Percentiles rank a stretch among this genome's conserved stretches.
Conservation (phyloP, 2,888 invertebrate species). For the Aelia acuminata region DNA sequence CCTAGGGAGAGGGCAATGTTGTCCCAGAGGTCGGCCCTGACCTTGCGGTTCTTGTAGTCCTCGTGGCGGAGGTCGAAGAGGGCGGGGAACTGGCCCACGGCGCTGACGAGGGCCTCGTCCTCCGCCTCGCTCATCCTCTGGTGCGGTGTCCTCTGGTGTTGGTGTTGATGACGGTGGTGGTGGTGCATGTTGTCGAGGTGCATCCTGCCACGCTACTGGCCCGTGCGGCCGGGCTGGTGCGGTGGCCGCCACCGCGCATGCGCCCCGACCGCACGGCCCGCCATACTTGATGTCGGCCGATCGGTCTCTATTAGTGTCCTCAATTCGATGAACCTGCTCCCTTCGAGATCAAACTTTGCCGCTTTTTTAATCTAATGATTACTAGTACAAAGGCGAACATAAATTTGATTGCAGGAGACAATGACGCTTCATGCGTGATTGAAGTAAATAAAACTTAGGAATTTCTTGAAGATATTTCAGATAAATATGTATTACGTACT, state of each 20-base stretch:
- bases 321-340: no score
- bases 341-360: no score
- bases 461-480: no score
- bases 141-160: background rate
- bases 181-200: background rate
- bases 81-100: background rate
- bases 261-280: background rate
- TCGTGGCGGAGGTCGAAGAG: slow-evolving; percentile 25
- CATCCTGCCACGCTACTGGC: background rate
- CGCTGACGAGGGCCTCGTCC: background rate
- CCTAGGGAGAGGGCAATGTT: background rate
- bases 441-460: no score
- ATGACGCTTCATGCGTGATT: no score
- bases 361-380: no score
- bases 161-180: background rate
- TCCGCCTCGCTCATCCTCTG: background rate
- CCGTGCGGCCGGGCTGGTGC: background rate
- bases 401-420: no score
- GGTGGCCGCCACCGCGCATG: slow-evolving; percentile 15
- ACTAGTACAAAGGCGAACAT: no score
- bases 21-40: slow-evolving; percentile 12
- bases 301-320: no score
- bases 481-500: no score
- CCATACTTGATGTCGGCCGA: no score
- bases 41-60: slow-evolving; percentile 45